phyloP scores from a whole-genome alignment of 2,797 vertebrate genomes.

The Toxotes lorentzi region DNA sequence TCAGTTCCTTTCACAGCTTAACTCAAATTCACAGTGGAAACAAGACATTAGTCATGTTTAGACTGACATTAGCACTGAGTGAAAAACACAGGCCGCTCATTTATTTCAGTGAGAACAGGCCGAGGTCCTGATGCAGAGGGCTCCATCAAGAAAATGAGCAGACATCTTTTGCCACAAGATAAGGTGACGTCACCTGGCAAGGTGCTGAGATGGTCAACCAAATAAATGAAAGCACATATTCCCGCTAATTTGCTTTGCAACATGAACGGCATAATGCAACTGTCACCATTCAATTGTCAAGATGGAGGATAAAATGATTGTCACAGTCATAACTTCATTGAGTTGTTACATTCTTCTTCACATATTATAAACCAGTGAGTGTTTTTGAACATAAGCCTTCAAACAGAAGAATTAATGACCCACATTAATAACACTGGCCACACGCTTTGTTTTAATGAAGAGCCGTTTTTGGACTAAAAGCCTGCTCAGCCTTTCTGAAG shows the following conservation, averaged over 20 bases:
- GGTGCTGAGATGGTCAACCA: neutral
- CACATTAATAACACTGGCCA: neutral
- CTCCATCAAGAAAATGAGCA: too few species aligned
- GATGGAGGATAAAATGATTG: neutral
- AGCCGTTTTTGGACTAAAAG: neutral
- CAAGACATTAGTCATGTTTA: neutral
- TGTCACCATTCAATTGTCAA: too few species aligned
- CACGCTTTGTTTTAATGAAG: conserved; percentile 2
- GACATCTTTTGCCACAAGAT: too few species aligned
- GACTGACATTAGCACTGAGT: too few species aligned
- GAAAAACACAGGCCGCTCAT: too few species aligned
- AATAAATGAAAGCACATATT: neutral
- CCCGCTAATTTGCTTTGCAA: neutral
- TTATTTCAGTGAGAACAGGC: too few species aligned
- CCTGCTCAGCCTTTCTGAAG: neutral
- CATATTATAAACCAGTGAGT: neutral
- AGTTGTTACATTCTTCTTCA: neutral
- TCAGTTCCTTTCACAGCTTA: neutral
- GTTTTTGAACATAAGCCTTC: neutral
- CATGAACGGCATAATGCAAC: neutral
- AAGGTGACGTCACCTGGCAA: too few species aligned
- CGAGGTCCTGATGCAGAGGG: too few species aligned
- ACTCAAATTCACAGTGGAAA: neutral
- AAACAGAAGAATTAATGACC: neutral
- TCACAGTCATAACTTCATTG: neutral